Evolutionary conservation across 2,113 vertebrate species (phyloP).

Genomic region (Orthonyx spaldingii): DNA sequence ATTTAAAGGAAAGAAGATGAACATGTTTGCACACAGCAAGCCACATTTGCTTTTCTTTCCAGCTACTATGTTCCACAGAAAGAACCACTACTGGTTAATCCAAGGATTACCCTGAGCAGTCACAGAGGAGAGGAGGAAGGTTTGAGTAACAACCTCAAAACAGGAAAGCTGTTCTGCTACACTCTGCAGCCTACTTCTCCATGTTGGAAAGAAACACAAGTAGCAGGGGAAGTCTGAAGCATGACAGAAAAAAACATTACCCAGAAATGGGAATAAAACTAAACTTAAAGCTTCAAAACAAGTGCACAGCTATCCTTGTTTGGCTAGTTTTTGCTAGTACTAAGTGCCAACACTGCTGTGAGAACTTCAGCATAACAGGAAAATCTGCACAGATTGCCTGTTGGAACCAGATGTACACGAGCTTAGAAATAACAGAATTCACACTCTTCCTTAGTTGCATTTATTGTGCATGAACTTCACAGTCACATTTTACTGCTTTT

Average conservation of each 20-base stretch:
- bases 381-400: background rate
- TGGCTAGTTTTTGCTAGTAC: background rate
- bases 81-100: background rate
- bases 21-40: background rate
- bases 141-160: background rate
- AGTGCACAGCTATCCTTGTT: background rate
- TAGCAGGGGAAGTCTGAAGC: background rate
- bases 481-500: slow-evolving; percentile 21
- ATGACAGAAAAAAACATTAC: background rate
- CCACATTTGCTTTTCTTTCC: background rate
- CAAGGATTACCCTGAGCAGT: background rate
- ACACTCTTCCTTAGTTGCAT: background rate
- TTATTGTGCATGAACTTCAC: slow-evolving; percentile 49
- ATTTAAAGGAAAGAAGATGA: background rate
- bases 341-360: background rate
- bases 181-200: background rate
- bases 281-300: background rate
- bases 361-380: background rate
- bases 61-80: background rate
- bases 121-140: background rate
- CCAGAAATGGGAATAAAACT: background rate
- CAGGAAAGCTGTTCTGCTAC: background rate
- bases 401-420: background rate
- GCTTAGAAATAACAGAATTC: background rate
- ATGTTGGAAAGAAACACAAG: background rate